Percentiles rank a stretch among this genome's conserved stretches.
Conservation (phyloP, 2,888 invertebrate species). For the Norana najaformis region DNA sequence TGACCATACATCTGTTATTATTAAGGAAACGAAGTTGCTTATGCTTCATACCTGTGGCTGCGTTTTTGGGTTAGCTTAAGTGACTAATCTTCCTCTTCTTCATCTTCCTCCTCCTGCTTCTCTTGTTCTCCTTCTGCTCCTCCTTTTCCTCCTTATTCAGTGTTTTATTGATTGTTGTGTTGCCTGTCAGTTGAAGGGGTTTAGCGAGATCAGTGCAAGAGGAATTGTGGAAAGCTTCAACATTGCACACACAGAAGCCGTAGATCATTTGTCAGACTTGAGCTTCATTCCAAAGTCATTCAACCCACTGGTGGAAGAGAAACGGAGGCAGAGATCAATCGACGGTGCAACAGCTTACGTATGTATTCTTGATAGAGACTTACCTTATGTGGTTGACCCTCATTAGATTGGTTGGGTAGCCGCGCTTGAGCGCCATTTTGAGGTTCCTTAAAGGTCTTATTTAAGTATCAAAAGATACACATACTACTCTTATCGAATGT, state of each 20-base stretch:
- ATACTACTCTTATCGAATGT: neutral
- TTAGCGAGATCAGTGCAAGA: constrained; percentile 23
- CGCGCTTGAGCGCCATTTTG: neutral
- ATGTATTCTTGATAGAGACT: too few relatives aligned
- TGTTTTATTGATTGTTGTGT: neutral
- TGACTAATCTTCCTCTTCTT: neutral
- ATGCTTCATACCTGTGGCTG: too few relatives aligned
- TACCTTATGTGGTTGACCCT: neutral
- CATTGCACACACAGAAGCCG: constrained; percentile 61
- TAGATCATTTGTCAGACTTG: constrained; percentile 54
- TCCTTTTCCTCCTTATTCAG: neutral
- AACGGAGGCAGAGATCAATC: neutral
- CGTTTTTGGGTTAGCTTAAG: too few relatives aligned
- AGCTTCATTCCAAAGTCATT: constrained; percentile 57
- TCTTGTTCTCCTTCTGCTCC: neutral
- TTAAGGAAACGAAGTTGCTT: too few relatives aligned
- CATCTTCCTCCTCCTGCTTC: neutral
- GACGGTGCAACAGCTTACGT: neutral
- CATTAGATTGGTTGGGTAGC: too few relatives aligned
- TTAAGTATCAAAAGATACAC: neutral
- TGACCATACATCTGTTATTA: too few relatives aligned
- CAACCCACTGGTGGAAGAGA: constrained; percentile 48
- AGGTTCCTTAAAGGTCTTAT: neutral
- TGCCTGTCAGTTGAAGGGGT: neutral
- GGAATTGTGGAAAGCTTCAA: constrained; percentile 65